These are phyloP conservation scores for Leptogaster cylindrica DNA, from an alignment of 2,888 invertebrate species.

Conservation along the genomic window DNA sequence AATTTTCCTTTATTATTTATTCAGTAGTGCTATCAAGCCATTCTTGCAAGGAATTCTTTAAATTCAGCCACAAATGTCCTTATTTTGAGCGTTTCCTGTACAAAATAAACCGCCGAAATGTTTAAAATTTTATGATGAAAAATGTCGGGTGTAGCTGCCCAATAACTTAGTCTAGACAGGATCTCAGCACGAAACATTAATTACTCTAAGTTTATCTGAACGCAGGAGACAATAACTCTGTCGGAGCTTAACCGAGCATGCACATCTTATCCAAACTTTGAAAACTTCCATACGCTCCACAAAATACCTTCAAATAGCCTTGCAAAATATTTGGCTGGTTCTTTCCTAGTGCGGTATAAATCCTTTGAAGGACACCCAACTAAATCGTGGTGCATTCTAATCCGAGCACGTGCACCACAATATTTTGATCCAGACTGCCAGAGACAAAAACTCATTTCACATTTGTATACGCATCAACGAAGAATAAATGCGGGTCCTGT, in stretches of 20 bases:
- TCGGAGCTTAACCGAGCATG: background rate
- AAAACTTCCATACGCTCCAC: constrained; percentile 20
- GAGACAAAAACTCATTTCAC: constrained; percentile 15
- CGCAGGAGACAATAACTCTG: constrained; percentile 23
- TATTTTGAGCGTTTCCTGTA: no score
- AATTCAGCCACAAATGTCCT: no score
- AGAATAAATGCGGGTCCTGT: background rate
- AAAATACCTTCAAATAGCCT: constrained; percentile 33
- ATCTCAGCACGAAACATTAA: constrained; percentile 29
- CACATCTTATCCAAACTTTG: constrained; percentile 23
- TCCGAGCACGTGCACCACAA: constrained; percentile 25
- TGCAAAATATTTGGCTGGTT: constrained; percentile 9
- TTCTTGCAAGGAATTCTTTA: no score
- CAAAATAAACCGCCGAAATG: no score
- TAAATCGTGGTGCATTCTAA: constrained; percentile 24
- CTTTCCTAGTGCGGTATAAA: constrained; percentile 18
- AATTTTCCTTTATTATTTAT: no score
- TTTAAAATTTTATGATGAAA: constrained; percentile 22
- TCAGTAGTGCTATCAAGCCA: no score
- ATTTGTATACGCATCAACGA: constrained; percentile 11
- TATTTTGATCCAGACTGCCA: constrained; percentile 35
- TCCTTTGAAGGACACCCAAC: constrained; percentile 25
- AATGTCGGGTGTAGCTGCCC: background rate
- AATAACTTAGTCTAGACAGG: constrained; percentile 33
- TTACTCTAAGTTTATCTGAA: constrained; percentile 27